Evolutionary conservation across 2,797 vertebrate genomes (phyloP).

Genomic region (Xyrichtys novacula): DNA sequence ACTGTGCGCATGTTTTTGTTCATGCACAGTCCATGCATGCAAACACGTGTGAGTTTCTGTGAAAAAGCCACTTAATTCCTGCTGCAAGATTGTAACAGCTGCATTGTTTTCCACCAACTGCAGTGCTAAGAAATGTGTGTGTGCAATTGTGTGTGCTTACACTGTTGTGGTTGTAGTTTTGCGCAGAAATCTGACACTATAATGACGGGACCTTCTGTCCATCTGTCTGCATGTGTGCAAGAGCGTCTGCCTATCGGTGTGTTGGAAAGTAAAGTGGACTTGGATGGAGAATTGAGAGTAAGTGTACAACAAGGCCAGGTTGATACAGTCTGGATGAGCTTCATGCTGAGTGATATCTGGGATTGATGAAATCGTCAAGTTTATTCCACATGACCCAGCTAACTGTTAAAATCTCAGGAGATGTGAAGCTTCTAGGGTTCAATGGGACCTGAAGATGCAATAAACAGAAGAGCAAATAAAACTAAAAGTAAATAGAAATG

Average conservation of each 20-base stretch:
- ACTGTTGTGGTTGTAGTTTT: slow-evolving; percentile 72
- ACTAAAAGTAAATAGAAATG: slow-evolving; percentile 26
- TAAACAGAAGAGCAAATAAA: slow-evolving; percentile 28
- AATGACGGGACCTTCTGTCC: slow-evolving; percentile 74
- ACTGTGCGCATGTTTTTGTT: slow-evolving; percentile 23
- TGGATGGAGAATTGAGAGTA: slow-evolving; percentile 59
- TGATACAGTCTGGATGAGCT: slow-evolving; percentile 53
- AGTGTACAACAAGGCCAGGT: slow-evolving; percentile 52
- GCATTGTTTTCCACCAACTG: slow-evolving; percentile 75
- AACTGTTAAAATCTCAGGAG: slow-evolving; percentile 30
- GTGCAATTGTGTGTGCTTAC: slow-evolving; percentile 38
- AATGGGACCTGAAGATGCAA: background rate
- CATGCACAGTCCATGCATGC: slow-evolving; percentile 41
- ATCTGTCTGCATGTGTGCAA: slow-evolving; percentile 68
- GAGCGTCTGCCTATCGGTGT: slow-evolving; percentile 56
- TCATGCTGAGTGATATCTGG: slow-evolving; percentile 53
- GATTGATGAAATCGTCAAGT: slow-evolving; percentile 52
- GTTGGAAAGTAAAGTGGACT: slow-evolving; percentile 54
- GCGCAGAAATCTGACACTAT: slow-evolving; percentile 77
- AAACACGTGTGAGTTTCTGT: slow-evolving; percentile 56
- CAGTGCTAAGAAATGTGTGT: slow-evolving; percentile 55
- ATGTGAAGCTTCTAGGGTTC: background rate
- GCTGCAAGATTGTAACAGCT: slow-evolving; percentile 69
- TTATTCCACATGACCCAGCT: slow-evolving; percentile 55
- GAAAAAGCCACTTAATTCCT: slow-evolving; percentile 78